phyloP scores from a whole-genome alignment of 2,797 vertebrate species.

The Nyctibius grandis region DNA sequence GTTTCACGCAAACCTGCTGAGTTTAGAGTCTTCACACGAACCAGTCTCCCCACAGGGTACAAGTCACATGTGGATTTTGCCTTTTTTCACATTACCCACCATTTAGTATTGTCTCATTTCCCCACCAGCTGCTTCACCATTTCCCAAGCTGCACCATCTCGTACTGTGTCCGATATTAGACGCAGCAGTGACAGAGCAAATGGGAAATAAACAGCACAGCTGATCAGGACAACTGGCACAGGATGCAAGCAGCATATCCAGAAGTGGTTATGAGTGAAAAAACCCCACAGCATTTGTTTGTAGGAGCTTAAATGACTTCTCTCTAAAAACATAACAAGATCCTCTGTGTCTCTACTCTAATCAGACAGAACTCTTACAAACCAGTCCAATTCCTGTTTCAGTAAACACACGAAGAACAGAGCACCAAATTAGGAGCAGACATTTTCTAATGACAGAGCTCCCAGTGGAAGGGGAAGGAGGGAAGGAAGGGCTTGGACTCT shows the following conservation, averaged over 20 bases:
- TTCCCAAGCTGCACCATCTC: slow-evolving; percentile 26
- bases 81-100: background rate
- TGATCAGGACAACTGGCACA: background rate
- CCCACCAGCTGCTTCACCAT: slow-evolving; percentile 30
- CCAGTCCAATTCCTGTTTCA: accelerated
- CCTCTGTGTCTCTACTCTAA: background rate
- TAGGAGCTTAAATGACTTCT: background rate
- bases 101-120: slow-evolving; percentile 12
- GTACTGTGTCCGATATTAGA: background rate
- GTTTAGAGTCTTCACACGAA: background rate
- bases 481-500: background rate
- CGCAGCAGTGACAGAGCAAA: slow-evolving; percentile 3
- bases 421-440: background rate
- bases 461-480: background rate
- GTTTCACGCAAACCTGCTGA: background rate
- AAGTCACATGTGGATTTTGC: background rate
- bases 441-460: background rate
- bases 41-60: background rate
- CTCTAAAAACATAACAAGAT: background rate
- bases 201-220: slow-evolving; percentile 17
- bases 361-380: background rate
- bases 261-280: background rate
- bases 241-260: background rate
- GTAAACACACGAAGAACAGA: background rate
- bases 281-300: background rate